Conservation (phyloP, 2,113 vertebrate genomes). For the Todiramphus chloris region DNA sequence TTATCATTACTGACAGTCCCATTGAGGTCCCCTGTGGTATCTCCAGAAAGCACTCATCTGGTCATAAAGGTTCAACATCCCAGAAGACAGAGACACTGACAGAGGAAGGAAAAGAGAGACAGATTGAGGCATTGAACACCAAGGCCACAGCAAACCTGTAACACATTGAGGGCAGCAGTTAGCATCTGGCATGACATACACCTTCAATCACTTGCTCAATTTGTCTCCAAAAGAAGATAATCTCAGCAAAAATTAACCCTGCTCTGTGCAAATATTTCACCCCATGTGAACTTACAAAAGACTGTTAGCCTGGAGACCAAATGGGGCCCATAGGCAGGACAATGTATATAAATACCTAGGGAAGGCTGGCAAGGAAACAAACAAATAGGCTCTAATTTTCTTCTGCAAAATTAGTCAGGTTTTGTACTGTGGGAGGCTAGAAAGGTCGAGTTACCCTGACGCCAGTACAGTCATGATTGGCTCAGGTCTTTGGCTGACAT, state of each 20-base stretch:
- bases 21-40: background rate
- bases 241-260: slow-evolving; percentile 21
- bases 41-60: background rate
- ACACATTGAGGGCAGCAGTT: background rate
- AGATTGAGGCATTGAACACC: background rate
- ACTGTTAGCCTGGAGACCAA: background rate
- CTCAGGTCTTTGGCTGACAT: background rate
- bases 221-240: slow-evolving; percentile 5
- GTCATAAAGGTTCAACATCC: background rate
- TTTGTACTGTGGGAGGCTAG: background rate
- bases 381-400: slow-evolving; percentile 34
- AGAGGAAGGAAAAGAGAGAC: background rate
- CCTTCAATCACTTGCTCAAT: background rate
- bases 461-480: background rate
- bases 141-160: background rate
- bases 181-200: background rate
- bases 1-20: background rate
- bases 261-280: background rate
- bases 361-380: background rate
- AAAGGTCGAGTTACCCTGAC: background rate
- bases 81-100: background rate
- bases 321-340: background rate
- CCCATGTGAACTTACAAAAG: slow-evolving; percentile 4
- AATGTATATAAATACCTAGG: background rate
- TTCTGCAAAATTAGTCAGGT: background rate